A percentile compares a stretch with the other conserved stretches of the same genome.
phyloP scores from a whole-genome alignment of 2,113 vertebrate genomes.

The Cacatua alba region DNA sequence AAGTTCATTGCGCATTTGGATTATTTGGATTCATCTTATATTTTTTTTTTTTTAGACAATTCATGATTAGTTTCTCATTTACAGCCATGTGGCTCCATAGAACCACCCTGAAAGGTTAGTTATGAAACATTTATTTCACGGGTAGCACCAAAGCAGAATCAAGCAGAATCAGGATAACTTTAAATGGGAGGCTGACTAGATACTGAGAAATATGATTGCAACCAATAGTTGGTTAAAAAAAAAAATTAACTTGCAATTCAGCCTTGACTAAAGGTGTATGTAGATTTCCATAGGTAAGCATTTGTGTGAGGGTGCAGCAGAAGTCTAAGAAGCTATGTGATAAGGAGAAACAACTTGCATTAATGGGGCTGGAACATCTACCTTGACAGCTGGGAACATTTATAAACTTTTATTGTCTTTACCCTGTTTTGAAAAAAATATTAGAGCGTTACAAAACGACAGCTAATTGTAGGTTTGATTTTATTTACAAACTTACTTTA shows the following conservation, averaged over 20 bases:
- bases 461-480: constrained; percentile 32
- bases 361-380: background rate
- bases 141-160: background rate
- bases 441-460: background rate
- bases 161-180: background rate
- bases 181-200: background rate
- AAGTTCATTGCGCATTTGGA: background rate
- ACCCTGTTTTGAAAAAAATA: background rate
- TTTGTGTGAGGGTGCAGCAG: background rate
- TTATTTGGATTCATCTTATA: background rate
- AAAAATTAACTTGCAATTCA: background rate
- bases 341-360: background rate
- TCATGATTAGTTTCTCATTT: background rate
- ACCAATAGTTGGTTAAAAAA: background rate
- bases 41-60: background rate
- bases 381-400: background rate
- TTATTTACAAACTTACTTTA: constrained; percentile 33
- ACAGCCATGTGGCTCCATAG: background rate
- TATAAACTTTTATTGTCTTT: background rate
- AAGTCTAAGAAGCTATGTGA: background rate
- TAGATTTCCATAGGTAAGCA: background rate
- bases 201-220: background rate
- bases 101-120: background rate
- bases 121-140: background rate
- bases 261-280: background rate